phyloP scores from a whole-genome alignment of 2,888 invertebrate genomes.

The Cerceris rybyensis region DNA sequence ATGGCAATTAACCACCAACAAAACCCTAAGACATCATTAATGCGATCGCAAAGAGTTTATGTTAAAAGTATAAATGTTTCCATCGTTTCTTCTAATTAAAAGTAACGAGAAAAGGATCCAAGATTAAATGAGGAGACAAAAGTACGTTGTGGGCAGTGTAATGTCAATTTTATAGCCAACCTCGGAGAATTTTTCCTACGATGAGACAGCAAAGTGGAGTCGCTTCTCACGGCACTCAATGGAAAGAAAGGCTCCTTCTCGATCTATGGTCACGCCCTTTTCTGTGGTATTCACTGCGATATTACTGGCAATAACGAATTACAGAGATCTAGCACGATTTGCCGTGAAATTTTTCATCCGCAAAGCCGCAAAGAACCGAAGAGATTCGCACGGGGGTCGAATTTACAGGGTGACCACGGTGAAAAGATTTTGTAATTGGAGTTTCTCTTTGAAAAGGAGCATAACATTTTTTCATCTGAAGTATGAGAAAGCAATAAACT shows the following conservation, averaged over 20 bases:
- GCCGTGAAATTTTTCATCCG: conserved; percentile 25
- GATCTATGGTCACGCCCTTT: conserved; percentile 57
- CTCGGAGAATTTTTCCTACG: conserved; percentile 75
- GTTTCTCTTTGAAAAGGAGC: no score
- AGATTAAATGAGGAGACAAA: neutral
- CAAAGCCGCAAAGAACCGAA: conserved; percentile 5
- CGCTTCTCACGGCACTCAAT: conserved; percentile 59
- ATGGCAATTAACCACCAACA: no score
- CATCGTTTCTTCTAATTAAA: neutral
- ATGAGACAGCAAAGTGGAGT: conserved; percentile 82
- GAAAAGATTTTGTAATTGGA: no score
- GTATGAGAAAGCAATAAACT: no score
- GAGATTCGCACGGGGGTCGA: conserved; percentile 3
- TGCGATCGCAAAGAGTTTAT: neutral
- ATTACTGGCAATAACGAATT: conserved; percentile 41
- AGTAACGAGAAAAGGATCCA: neutral
- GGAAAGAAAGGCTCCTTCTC: conserved; percentile 47
- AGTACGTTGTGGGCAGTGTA: neutral
- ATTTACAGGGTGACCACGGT: neutral
- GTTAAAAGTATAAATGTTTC: neutral
- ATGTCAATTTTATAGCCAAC: conserved; percentile 62
- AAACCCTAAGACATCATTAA: no score
- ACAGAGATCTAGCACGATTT: conserved; percentile 40
- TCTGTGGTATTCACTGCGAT: conserved; percentile 47
- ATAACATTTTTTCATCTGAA: no score